Conservation (phyloP, 2,888 invertebrate genomes). For the Acrobasis suavella region DNA sequence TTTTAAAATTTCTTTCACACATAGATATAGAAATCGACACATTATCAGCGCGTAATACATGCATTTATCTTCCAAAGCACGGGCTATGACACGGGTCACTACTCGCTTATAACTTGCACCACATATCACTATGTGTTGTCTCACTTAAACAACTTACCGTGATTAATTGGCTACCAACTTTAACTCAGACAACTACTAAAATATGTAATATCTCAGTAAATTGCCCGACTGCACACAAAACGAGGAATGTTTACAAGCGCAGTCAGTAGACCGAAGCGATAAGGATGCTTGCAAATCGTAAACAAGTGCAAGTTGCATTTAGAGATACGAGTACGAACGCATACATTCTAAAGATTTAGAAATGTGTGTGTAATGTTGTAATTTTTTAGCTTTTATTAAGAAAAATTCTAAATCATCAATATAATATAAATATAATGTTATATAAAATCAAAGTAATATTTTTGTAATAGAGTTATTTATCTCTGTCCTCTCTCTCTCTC, state of each 20-base stretch:
- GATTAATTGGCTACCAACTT: slow-evolving; percentile 1
- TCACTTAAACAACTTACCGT: slow-evolving; percentile 10
- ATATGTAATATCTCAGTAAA: slow-evolving; percentile 12
- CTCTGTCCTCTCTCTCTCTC: no score
- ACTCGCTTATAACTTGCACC: neutral
- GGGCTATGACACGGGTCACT: no score
- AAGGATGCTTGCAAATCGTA: neutral
- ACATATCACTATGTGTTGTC: slow-evolving; percentile 6
- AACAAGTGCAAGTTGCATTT: neutral
- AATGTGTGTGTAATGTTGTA: neutral
- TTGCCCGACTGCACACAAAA: slow-evolving; percentile 6
- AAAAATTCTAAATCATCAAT: no score
- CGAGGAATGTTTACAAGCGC: slow-evolving; percentile 10
- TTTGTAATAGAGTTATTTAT: no score
- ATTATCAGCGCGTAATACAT: no score
- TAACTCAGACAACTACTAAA: neutral
- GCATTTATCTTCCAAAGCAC: no score
- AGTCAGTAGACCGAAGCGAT: neutral
- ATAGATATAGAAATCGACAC: no score
- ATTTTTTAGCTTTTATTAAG: no score
- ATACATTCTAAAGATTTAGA: neutral
- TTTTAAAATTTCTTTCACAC: no score
- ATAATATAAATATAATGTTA: no score
- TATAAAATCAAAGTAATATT: no score
- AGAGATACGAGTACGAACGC: no score